Evolutionary conservation across 2,113 vertebrate genomes (phyloP), one percentile per base, ranked within the genome.

Genomic region (Mesocricetus auratus): DNA sequence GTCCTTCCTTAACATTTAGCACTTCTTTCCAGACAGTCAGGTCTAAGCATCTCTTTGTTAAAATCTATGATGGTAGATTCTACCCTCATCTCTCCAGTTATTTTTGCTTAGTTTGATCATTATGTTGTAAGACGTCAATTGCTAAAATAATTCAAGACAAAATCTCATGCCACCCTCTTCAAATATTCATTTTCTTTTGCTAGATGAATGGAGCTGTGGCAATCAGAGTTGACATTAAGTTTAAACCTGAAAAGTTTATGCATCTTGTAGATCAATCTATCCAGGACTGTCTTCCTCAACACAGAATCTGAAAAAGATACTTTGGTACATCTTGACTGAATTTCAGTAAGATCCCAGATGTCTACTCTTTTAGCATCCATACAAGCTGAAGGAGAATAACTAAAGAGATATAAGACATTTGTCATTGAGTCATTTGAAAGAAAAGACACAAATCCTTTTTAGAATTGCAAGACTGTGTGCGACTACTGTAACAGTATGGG

Each of bases 121-220:
- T 58, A 47, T 39, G 71, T 73, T 96, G 92, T 64, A 47, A 91
- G 94, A 94, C 58, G 21, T 47, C 78, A 83, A 94, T 71, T 94
- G 39, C 45, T 77, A 26, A 86, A 95, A 56, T 93, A 71, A 82
- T 95, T 93, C 31, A 56, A 86, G 29, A n/a, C 7, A 42, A 73
- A 94, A 17, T 5, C 66, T 42, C 7, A 16, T 11, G 19, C 90
- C 71, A 74, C 39, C 77, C 45, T 62, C 29, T 36, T n/a, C 22
- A 24, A 15, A 26, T 62, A 89, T 96, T 82, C 19, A 77, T 73
- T 91, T 91, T 5, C 26, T 89, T 86, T 95, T 71, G n/a, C 39
- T 29, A 86, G 58, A 26, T 56, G 2, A 5, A 29, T 68, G 19
- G 16, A 50, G 3, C 58, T 31, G 60, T 62, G 58, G 45, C 64